Percentiles rank a stretch among this genome's conserved stretches.
Evolutionary conservation across 2,797 vertebrate species (phyloP).

Genomic region (Spinibarbus caldwelli): DNA sequence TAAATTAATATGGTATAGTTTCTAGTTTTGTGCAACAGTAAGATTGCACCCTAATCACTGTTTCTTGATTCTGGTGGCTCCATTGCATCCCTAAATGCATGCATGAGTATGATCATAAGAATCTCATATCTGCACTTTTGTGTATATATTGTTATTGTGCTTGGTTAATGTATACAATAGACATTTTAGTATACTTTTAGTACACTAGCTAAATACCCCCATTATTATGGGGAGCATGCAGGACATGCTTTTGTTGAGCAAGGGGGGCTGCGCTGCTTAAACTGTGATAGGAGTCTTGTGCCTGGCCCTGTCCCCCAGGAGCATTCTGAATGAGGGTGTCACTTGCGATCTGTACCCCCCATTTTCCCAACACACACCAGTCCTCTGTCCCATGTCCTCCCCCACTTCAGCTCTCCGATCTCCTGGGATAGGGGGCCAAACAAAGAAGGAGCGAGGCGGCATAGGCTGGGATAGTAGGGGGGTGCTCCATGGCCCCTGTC

Average conservation of each 20-base stretch:
- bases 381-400: slow-evolving; percentile 73
- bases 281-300: slow-evolving; percentile 86
- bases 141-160: neutral
- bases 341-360: slow-evolving; percentile 73
- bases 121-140: neutral
- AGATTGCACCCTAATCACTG: neutral
- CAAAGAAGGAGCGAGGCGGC: slow-evolving; percentile 82
- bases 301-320: slow-evolving; percentile 82
- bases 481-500: slow-evolving; percentile 83
- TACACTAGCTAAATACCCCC: slow-evolving; percentile 11
- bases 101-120: neutral
- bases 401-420: slow-evolving; percentile 74
- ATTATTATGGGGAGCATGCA: slow-evolving; percentile 73
- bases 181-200: neutral
- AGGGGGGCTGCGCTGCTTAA: slow-evolving; percentile 76
- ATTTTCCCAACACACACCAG: slow-evolving; percentile 52
- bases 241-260: slow-evolving; percentile 82
- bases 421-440: slow-evolving; percentile 80
- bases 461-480: slow-evolving; percentile 79
- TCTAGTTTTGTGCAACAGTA: neutral
- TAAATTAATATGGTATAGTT: neutral
- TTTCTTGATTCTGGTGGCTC: neutral
- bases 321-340: slow-evolving; percentile 82
- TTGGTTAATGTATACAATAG: neutral
- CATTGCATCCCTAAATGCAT: neutral